phyloP scores from a whole-genome alignment of 2,113 vertebrate species.

The Merops nubicus region DNA sequence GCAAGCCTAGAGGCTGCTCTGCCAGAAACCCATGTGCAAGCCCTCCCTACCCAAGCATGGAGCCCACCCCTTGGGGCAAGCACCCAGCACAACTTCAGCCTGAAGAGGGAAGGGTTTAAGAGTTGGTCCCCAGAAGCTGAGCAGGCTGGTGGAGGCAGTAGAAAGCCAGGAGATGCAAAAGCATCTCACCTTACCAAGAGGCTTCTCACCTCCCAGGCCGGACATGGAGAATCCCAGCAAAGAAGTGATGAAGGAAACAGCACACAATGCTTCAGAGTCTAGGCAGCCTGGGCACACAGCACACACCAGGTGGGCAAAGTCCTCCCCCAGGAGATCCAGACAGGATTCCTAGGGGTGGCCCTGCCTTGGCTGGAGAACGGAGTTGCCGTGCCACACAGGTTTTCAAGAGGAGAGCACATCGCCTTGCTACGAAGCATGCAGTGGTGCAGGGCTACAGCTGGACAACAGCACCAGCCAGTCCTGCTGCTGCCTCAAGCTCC shows the following conservation, averaged over 20 bases:
- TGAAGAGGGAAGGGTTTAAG: not conserved
- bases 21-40: fast-evolving
- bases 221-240: not conserved
- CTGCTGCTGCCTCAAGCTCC: not conserved
- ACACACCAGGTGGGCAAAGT: not conserved
- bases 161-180: not conserved
- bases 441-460: fast-evolving
- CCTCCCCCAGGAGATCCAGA: not conserved
- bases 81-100: not conserved
- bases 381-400: not conserved
- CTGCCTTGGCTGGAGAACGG: not conserved
- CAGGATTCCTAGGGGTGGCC: not conserved
- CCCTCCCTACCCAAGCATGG: not conserved
- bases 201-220: not conserved
- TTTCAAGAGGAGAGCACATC: not conserved
- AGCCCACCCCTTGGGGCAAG: fast-evolving
- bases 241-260: not conserved
- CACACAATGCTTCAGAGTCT: fast-evolving
- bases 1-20: not conserved
- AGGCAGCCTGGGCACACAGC: fast-evolving
- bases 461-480: not conserved
- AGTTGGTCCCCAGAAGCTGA: not conserved
- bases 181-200: not conserved
- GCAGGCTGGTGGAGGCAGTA: not conserved
- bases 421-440: fast-evolving